These are phyloP conservation scores for Diaprepes abbreviatus DNA, from an alignment of 2,888 invertebrate genomes.

Conservation along the genomic window DNA sequence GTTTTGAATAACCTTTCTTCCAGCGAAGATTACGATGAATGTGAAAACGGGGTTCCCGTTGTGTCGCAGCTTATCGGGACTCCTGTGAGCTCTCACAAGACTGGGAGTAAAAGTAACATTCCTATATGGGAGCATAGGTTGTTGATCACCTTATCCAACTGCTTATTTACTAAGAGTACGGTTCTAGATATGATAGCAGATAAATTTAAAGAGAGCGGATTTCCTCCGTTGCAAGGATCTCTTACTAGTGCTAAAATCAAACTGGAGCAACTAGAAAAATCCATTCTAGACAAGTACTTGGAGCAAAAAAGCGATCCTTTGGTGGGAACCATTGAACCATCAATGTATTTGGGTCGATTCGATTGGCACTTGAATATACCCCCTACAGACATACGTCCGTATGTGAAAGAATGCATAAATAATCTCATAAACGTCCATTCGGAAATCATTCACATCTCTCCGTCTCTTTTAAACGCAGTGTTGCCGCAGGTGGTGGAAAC, in stretches of 20 bases:
- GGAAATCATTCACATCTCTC: conserved; percentile 84
- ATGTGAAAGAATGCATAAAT: conserved; percentile 89
- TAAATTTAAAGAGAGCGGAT: conserved; percentile 77
- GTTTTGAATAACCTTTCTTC: conserved; percentile 83
- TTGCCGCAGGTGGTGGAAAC: conserved; percentile 88
- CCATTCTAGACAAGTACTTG: conserved; percentile 83
- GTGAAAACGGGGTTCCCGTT: conserved; percentile 69
- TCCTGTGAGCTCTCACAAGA: conserved; percentile 67
- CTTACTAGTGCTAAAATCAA: conserved; percentile 78
- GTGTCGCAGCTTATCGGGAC: conserved; percentile 78
- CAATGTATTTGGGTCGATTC: conserved; percentile 93
- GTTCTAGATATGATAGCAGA: conserved; percentile 81
- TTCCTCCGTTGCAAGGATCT: conserved; percentile 79
- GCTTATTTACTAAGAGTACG: conserved; percentile 83
- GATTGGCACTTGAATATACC: conserved; percentile 85
- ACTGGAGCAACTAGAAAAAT: conserved; percentile 73
- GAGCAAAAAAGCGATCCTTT: conserved; percentile 95
- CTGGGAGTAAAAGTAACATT: conserved; percentile 62
- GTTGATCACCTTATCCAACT: conserved; percentile 90
- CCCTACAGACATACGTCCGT: conserved; percentile 85
- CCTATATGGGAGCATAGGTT: conserved; percentile 84
- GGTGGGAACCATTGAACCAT: conserved; percentile 95
- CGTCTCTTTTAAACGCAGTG: conserved; percentile 81
- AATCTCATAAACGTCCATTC: conserved; percentile 85
- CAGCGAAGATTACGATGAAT: conserved; percentile 76